These are phyloP conservation scores for Scaptomyza tumidula DNA, from an alignment of 2,888 invertebrate species.

Conservation along the genomic window DNA sequence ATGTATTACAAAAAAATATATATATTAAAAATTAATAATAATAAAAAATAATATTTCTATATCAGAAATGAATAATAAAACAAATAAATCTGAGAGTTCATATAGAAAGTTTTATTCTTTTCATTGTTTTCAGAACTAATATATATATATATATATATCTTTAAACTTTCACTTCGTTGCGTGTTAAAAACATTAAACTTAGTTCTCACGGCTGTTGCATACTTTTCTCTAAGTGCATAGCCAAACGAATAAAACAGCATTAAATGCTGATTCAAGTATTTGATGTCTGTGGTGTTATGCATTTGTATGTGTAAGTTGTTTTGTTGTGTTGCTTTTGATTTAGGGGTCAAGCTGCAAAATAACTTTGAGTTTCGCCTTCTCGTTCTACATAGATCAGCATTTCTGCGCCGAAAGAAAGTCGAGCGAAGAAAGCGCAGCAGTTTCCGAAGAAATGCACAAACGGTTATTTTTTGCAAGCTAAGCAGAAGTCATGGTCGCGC, in stretches of 20 bases:
- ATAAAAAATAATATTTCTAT: no score
- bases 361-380: conserved; percentile 72
- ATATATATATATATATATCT: no score
- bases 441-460: conserved; percentile 70
- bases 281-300: background rate
- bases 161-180: background rate
- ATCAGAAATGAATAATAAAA: no score
- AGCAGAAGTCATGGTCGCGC: conserved; percentile 83
- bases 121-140: no score
- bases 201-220: background rate
- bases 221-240: background rate
- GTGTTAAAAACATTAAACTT: background rate
- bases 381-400: conserved; percentile 68
- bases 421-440: conserved; percentile 65
- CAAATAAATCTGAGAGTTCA: no score
- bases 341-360: conserved; percentile 68
- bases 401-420: conserved; percentile 66
- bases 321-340: conserved; percentile 27
- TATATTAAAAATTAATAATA: no score
- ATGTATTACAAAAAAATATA: no score
- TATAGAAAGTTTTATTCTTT: no score
- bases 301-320: background rate
- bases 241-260: conserved; percentile 24
- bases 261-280: conserved; percentile 33
- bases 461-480: conserved; percentile 77